These are phyloP conservation scores for Agriotes lineatus DNA, from an alignment of 2,888 invertebrate genomes.

Conservation along the genomic window DNA sequence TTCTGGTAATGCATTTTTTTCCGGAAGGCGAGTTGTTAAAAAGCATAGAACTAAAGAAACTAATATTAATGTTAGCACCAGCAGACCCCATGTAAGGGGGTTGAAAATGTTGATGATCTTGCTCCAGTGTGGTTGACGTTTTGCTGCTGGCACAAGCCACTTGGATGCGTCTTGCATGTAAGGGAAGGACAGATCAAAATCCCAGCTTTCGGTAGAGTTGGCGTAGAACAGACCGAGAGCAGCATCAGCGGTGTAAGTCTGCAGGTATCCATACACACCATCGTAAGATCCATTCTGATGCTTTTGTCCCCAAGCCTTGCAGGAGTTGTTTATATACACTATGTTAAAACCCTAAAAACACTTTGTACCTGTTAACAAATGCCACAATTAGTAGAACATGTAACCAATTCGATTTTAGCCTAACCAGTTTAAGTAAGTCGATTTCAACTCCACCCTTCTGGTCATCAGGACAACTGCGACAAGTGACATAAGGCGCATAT, in stretches of 20 bases:
- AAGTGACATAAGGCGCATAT: not conserved
- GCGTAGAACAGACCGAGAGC: not conserved
- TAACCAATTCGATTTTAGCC: too few relatives aligned
- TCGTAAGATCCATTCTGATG: not conserved
- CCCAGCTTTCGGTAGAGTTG: not conserved
- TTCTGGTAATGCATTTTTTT: not conserved
- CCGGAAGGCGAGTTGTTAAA: not conserved
- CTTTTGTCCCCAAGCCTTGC: not conserved
- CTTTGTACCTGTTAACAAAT: too few relatives aligned
- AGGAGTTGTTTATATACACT: too few relatives aligned
- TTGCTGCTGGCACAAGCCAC: not conserved
- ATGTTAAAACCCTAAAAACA: too few relatives aligned
- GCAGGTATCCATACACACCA: not conserved
- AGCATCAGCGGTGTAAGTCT: not conserved
- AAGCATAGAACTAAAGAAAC: not conserved
- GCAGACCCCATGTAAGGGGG: not conserved
- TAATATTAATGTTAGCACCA: not conserved
- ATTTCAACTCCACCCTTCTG: not conserved
- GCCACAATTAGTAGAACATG: too few relatives aligned
- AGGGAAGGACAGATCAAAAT: not conserved
- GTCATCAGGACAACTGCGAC: not conserved
- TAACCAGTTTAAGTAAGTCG: not conserved
- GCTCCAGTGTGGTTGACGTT: not conserved
- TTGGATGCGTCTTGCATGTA: not conserved
- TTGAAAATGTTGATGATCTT: not conserved